Evolutionary conservation across 2,797 vertebrate genomes (phyloP).

Genomic region (Pseudomugil gertrudae): DNA sequence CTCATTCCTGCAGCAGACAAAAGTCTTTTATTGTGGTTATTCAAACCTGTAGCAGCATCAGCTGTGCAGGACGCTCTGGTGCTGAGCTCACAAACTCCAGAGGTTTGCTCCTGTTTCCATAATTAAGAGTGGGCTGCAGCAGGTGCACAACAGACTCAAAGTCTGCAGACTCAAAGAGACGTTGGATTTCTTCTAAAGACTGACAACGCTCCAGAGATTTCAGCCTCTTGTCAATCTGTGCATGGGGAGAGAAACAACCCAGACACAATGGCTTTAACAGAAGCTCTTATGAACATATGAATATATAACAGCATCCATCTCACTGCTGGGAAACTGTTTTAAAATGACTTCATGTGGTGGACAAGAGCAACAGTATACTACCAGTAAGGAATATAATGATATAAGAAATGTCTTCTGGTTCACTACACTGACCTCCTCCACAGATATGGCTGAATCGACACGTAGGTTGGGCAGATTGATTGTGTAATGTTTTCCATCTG

Average conservation of each 20-base stretch:
- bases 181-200: slow-evolving; percentile 97
- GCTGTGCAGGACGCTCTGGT: slow-evolving; percentile 94
- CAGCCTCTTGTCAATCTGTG: slow-evolving; percentile 94
- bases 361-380: neutral
- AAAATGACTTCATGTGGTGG: neutral
- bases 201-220: slow-evolving; percentile 97
- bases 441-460: slow-evolving; percentile 88
- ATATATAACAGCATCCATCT: neutral
- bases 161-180: slow-evolving; percentile 91
- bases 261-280: slow-evolving; percentile 5
- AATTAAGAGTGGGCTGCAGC: slow-evolving; percentile 90
- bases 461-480: slow-evolving; percentile 91
- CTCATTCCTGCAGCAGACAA: neutral
- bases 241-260: neutral
- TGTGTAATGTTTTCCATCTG: slow-evolving; percentile 74
- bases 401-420: neutral
- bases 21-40: neutral
- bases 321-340: neutral
- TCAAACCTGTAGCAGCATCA: slow-evolving; percentile 92
- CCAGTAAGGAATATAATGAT: neutral
- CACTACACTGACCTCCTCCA: slow-evolving; percentile 88
- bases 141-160: slow-evolving; percentile 90
- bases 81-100: slow-evolving; percentile 92
- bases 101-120: slow-evolving; percentile 86
- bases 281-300: neutral